Conservation (phyloP, 2,797 vertebrate genomes). For the Phaenicophaeus curvirostris region DNA sequence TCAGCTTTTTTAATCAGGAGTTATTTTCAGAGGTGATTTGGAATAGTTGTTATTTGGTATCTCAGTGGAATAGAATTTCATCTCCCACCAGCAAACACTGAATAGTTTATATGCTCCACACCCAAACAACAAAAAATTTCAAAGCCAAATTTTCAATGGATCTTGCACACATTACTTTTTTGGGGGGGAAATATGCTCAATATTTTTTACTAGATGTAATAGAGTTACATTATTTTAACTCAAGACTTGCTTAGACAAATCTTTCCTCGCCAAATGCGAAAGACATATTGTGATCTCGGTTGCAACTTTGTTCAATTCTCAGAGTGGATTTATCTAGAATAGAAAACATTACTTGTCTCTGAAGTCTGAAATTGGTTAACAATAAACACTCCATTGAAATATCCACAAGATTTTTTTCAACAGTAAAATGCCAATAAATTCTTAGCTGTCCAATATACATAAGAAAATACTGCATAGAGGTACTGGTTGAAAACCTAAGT, state of each 20-base stretch:
- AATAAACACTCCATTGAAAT: constrained; percentile 18
- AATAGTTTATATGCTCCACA: background rate
- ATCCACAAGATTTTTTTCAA: constrained; percentile 19
- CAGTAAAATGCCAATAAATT: constrained; percentile 35
- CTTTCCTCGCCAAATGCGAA: background rate
- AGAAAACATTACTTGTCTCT: background rate
- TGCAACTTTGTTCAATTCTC: background rate
- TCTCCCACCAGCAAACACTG: background rate
- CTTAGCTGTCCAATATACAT: constrained; percentile 40
- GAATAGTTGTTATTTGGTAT: background rate
- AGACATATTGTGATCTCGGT: background rate
- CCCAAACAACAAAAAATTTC: background rate
- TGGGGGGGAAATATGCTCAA: background rate
- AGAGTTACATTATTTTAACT: background rate
- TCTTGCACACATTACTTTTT: background rate
- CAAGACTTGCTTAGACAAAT: background rate
- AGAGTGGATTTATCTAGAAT: background rate
- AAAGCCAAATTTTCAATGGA: background rate
- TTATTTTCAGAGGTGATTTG: background rate
- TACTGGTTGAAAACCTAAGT: background rate
- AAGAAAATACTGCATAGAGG: constrained; percentile 10
- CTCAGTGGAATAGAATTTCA: background rate
- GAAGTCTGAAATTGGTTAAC: background rate
- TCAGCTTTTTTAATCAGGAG: background rate
- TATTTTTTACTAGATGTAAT: background rate